phyloP scores from a whole-genome alignment of 2,113 vertebrate species.

The Holacanthus passer region DNA sequence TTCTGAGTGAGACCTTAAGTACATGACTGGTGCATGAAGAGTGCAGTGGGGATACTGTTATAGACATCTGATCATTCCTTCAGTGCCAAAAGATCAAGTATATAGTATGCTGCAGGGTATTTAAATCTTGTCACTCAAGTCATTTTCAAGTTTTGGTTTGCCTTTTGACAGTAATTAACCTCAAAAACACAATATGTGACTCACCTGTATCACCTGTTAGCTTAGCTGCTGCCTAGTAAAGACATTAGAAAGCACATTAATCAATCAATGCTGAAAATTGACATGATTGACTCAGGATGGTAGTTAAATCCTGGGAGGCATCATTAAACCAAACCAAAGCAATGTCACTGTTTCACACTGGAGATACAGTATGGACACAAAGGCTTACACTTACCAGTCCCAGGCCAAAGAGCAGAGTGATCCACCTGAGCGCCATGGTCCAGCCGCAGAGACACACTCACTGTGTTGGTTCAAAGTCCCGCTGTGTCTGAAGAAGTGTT shows the following conservation, averaged over 20 bases:
- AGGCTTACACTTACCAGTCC: conserved; percentile 33
- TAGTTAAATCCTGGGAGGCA: too few species aligned
- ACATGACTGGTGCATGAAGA: too few species aligned
- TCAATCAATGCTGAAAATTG: not conserved
- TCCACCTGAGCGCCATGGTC: conserved; percentile 43
- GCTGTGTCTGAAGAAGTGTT: not conserved
- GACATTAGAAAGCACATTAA: not conserved
- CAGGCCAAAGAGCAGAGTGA: conserved; percentile 35
- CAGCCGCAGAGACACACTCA: not conserved
- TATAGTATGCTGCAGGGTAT: not conserved
- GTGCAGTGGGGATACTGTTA: not conserved
- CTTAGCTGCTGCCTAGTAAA: conserved; percentile 51
- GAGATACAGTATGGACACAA: not conserved
- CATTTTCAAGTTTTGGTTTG: not conserved
- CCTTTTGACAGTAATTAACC: not conserved
- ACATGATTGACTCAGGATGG: not conserved
- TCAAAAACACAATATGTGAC: not conserved
- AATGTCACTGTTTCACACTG: not conserved
- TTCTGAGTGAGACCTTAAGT: not conserved
- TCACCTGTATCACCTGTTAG: conserved; percentile 67
- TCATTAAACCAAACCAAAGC: not conserved
- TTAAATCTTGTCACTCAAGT: not conserved
- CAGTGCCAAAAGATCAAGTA: not conserved
- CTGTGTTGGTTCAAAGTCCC: not conserved
- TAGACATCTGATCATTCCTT: not conserved